Percentiles rank a stretch among this genome's conserved stretches.
Conservation (phyloP, 30 jellyfish, hydroid and myxozoan genomes). For the Aurelia sp. region DNA sequence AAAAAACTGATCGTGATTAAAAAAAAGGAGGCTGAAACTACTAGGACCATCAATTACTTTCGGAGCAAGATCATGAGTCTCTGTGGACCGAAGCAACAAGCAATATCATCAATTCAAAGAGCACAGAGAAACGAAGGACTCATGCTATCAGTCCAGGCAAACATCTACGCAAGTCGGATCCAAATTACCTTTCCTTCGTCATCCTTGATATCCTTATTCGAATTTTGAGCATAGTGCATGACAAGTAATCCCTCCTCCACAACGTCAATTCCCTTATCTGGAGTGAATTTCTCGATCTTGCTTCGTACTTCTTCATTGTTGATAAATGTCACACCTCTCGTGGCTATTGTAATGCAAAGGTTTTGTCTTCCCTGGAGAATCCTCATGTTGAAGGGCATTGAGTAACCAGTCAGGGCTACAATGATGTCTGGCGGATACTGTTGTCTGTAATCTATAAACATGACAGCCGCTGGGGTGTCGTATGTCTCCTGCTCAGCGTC, state of each 20-base stretch:
- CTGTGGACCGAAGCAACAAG: too few species aligned
- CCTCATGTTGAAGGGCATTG: not conserved
- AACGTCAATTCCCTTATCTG: not conserved
- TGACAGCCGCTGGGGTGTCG: conserved; percentile 14
- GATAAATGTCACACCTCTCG: not conserved
- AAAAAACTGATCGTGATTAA: too few species aligned
- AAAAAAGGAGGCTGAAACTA: too few species aligned
- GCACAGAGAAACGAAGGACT: not conserved
- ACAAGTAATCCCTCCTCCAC: conserved; percentile 20
- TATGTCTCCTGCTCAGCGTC: conserved; percentile 7
- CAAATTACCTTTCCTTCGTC: not conserved
- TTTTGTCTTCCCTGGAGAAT: not conserved
- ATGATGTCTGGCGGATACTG: not conserved
- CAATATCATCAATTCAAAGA: too few species aligned
- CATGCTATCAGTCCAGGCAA: not conserved
- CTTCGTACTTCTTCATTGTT: conserved; percentile 7
- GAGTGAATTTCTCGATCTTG: not conserved
- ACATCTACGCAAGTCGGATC: not conserved
- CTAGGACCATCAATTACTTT: too few species aligned
- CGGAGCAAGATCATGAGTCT: too few species aligned
- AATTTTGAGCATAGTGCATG: not conserved
- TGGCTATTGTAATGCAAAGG: not conserved
- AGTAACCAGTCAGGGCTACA: not conserved
- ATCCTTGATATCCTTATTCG: not conserved
- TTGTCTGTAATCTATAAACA: conserved; percentile 3